phyloP scores from a whole-genome alignment of 1,140 invertebrate species.

The Dendrolimus kikuchii region DNA sequence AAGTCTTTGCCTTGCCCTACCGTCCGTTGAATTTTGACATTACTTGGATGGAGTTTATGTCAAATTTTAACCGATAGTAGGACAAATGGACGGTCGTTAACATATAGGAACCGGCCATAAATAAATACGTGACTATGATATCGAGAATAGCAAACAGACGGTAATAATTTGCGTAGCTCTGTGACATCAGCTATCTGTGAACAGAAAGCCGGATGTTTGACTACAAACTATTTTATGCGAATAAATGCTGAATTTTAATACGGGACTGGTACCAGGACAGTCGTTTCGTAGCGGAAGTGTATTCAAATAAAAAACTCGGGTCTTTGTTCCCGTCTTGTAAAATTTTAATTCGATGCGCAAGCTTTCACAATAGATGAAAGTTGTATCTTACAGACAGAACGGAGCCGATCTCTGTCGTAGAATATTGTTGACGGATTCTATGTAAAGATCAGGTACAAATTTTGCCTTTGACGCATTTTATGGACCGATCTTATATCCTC shows the following conservation, averaged over 20 bases:
- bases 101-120: not conserved
- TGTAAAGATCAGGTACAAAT: constrained; percentile 64
- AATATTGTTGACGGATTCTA: constrained; percentile 30
- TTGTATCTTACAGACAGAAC: constrained; percentile 39
- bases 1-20: too few relatives aligned
- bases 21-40: too few relatives aligned
- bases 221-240: constrained; percentile 33
- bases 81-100: too few relatives aligned
- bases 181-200: constrained; percentile 19
- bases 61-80: too few relatives aligned
- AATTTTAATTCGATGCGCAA: constrained; percentile 32
- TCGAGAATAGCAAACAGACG: constrained; percentile 3
- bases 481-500: constrained; percentile 28
- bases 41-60: too few relatives aligned
- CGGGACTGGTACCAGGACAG: constrained; percentile 25
- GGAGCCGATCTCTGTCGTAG: constrained; percentile 35
- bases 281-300: constrained; percentile 36
- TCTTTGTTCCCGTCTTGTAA: constrained; percentile 29
- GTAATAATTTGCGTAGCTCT: not conserved
- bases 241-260: constrained; percentile 32
- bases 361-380: constrained; percentile 33
- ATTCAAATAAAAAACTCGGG: constrained; percentile 30
- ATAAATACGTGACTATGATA: not conserved
- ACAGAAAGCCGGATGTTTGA: constrained; percentile 48
- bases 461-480: constrained; percentile 42